phyloP scores from a whole-genome alignment of 2,888 invertebrate species.

The Coecobrya sp. region DNA sequence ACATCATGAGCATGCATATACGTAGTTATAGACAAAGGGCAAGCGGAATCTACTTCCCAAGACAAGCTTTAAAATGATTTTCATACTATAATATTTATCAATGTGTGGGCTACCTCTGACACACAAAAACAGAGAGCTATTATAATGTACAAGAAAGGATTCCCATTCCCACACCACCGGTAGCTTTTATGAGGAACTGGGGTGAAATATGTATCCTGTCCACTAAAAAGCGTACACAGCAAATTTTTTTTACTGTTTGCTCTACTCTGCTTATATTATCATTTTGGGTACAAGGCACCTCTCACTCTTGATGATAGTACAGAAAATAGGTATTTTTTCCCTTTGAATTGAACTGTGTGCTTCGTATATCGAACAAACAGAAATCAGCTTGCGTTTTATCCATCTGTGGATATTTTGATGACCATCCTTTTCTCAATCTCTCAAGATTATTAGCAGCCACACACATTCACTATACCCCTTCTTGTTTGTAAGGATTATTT shows the following conservation, averaged over 20 bases:
- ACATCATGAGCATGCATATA: too few relatives aligned
- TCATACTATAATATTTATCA: background rate
- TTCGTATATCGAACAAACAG: conserved; percentile 10
- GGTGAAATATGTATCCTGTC: background rate
- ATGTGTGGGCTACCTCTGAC: background rate
- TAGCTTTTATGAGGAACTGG: conserved; percentile 24
- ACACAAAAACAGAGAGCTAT: conserved; percentile 15
- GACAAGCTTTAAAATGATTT: background rate
- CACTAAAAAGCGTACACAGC: conserved; percentile 7
- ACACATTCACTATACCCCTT: background rate
- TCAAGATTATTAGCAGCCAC: background rate
- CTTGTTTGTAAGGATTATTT: background rate
- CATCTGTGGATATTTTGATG: background rate
- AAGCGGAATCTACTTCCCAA: background rate
- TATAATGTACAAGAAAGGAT: background rate
- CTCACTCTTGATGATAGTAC: too few relatives aligned
- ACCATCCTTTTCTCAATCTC: background rate
- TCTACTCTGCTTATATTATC: background rate
- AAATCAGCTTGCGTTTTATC: background rate
- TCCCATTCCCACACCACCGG: conserved; percentile 30
- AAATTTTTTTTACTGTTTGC: background rate
- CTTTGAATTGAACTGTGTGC: too few relatives aligned
- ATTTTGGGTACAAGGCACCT: too few relatives aligned
- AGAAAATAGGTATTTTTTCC: too few relatives aligned
- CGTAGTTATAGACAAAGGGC: too few relatives aligned